These are phyloP conservation scores for Ophion ellenae DNA, from an alignment of 2,888 invertebrate species.

Conservation along the genomic window DNA sequence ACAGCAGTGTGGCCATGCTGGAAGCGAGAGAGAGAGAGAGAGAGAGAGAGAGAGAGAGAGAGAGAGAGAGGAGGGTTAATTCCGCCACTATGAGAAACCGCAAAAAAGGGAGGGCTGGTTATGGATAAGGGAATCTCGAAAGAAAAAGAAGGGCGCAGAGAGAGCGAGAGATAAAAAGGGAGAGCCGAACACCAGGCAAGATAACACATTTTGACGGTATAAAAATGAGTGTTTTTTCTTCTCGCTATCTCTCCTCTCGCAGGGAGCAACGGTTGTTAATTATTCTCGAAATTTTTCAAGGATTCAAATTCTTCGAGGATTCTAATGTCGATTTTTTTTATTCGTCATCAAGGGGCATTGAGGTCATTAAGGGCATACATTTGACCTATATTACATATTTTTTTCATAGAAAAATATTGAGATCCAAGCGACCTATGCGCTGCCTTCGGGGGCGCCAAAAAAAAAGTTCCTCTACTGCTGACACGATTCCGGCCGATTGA, in stretches of 20 bases:
- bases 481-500: too few species aligned
- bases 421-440: too few species aligned
- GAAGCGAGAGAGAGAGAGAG: slow-evolving; percentile 60
- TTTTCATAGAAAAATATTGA: too few species aligned
- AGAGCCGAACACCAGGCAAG: slow-evolving; percentile 77
- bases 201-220: slow-evolving; percentile 84
- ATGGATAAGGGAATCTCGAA: slow-evolving; percentile 44
- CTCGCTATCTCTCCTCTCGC: slow-evolving; percentile 77
- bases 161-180: slow-evolving; percentile 65
- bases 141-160: slow-evolving; percentile 55
- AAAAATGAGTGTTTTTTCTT: slow-evolving; percentile 84
- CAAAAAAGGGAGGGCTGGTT: slow-evolving; percentile 12
- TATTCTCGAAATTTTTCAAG: slow-evolving; percentile 69
- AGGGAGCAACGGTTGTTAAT: slow-evolving; percentile 70
- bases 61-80: slow-evolving; percentile 75
- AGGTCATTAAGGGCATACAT: too few species aligned
- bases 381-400: too few species aligned
- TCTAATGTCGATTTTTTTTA: too few species aligned
- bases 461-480: too few species aligned
- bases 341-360: too few species aligned
- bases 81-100: slow-evolving; percentile 76
- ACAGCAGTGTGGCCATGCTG: slow-evolving; percentile 77
- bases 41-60: slow-evolving; percentile 56
- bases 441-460: too few species aligned
- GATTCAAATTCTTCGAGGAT: too few species aligned